Evolutionary conservation across 2,888 invertebrate species (phyloP).

Genomic region (Coleophora flavipennella): DNA sequence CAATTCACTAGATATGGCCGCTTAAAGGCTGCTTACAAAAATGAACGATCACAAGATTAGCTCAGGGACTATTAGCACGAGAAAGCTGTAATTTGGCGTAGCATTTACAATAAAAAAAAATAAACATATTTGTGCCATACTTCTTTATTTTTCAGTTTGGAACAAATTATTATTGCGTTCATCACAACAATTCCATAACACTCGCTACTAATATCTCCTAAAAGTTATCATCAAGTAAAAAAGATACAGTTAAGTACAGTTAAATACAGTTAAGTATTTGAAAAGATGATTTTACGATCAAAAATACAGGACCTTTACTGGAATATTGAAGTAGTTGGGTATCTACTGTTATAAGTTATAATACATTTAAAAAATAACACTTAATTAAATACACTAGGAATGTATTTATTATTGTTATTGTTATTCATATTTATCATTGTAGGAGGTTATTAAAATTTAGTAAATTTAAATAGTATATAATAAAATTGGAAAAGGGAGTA

Average conservation of each 20-base stretch:
- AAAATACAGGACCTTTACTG: constrained; percentile 33
- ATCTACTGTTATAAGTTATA: background rate
- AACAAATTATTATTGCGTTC: constrained; percentile 53
- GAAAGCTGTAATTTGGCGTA: too few relatives aligned
- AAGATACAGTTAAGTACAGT: constrained; percentile 6
- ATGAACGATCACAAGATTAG: too few relatives aligned
- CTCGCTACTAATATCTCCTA: background rate
- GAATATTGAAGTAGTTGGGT: constrained; percentile 2
- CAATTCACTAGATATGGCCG: too few relatives aligned
- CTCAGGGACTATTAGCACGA: too few relatives aligned
- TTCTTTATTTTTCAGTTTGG: constrained; percentile 45
- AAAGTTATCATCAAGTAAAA: constrained; percentile 3
- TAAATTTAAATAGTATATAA: too few relatives aligned
- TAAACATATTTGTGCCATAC: constrained; percentile 43
- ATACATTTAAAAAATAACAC: background rate
- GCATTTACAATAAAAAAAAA: too few relatives aligned
- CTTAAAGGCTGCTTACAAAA: too few relatives aligned
- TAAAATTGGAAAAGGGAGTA: background rate
- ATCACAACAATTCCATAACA: constrained; percentile 27
- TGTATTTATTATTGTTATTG: too few relatives aligned
- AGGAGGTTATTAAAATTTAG: too few relatives aligned
- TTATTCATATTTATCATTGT: too few relatives aligned
- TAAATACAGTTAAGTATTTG: too few relatives aligned
- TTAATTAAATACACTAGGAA: constrained; percentile 4
- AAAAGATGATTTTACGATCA: constrained; percentile 21